A percentile compares a stretch with the other conserved stretches of the same genome.
Evolutionary conservation across 2,797 vertebrate genomes (phyloP).

Genomic region (Serranus cabrilla): DNA sequence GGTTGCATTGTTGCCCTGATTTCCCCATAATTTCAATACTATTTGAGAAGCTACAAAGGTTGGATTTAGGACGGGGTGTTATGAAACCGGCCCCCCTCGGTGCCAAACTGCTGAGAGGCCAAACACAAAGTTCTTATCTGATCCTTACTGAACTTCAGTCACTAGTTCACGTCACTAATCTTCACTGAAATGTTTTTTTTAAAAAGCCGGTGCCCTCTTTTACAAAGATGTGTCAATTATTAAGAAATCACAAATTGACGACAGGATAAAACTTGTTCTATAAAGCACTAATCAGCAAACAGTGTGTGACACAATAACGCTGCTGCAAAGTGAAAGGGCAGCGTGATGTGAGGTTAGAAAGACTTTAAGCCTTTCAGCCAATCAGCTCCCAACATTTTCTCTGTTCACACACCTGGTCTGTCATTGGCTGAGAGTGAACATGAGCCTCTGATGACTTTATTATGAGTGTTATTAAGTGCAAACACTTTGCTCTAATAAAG

Average conservation of each 20-base stretch:
- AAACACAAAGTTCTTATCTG: slow-evolving; percentile 77
- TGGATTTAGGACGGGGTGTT: slow-evolving; percentile 16
- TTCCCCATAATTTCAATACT: neutral
- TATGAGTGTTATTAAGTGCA: slow-evolving; percentile 11
- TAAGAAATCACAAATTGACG: neutral
- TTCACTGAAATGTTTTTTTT: neutral
- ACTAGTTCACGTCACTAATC: slow-evolving; percentile 56
- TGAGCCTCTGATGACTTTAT: slow-evolving; percentile 20
- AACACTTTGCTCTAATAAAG: neutral
- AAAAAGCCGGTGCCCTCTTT: neutral
- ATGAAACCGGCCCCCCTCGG: slow-evolving; percentile 36
- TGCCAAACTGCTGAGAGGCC: slow-evolving; percentile 46
- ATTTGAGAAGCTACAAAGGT: neutral
- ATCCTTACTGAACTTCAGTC: slow-evolving; percentile 77
- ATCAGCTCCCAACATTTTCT: slow-evolving; percentile 21
- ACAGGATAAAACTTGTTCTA: neutral
- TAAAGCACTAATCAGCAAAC: neutral
- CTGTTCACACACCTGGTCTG: neutral
- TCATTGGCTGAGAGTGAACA: slow-evolving; percentile 59
- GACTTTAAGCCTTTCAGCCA: slow-evolving; percentile 24
- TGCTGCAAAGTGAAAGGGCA: neutral
- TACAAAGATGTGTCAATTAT: neutral
- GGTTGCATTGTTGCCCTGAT: neutral
- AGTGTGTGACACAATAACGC: neutral
- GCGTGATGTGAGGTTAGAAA: slow-evolving; percentile 8